Conservation (phyloP, 2,113 vertebrate genomes). For the Brienomyrus brachyistius region DNA sequence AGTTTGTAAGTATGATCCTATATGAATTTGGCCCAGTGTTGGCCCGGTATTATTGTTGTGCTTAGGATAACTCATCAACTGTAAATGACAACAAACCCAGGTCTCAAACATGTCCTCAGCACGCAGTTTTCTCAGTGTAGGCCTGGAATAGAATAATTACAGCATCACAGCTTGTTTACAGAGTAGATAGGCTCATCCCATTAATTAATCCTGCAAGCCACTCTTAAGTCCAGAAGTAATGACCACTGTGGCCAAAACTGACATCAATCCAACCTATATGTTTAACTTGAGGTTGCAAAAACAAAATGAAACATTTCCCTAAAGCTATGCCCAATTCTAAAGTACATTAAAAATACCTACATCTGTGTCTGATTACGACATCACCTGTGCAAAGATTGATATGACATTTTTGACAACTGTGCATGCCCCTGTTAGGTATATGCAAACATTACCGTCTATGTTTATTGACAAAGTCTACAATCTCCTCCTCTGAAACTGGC, state of each 20-base stretch:
- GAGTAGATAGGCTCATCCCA: not conserved
- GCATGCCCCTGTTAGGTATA: not conserved
- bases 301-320: not conserved
- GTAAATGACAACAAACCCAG: slow-evolving; percentile 62
- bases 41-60: not conserved
- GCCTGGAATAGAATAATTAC: slow-evolving; percentile 54
- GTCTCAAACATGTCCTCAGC: slow-evolving; percentile 97
- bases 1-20: not conserved
- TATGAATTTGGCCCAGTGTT: not conserved
- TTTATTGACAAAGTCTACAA: slow-evolving; percentile 85
- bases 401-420: not conserved
- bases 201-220: not conserved
- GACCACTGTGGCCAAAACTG: not conserved
- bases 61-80: not conserved
- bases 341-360: not conserved
- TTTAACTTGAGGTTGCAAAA: not conserved
- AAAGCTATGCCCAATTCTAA: not conserved
- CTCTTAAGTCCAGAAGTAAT: not conserved
- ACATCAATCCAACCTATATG: not conserved
- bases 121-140: slow-evolving; percentile 84
- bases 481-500: slow-evolving; percentile 81
- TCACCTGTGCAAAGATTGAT: not conserved
- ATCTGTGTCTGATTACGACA: not conserved
- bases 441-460: slow-evolving; percentile 71
- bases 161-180: not conserved